Evolutionary conservation across 2,797 vertebrate genomes (phyloP).

Genomic region (Sphenodon punctatus): DNA sequence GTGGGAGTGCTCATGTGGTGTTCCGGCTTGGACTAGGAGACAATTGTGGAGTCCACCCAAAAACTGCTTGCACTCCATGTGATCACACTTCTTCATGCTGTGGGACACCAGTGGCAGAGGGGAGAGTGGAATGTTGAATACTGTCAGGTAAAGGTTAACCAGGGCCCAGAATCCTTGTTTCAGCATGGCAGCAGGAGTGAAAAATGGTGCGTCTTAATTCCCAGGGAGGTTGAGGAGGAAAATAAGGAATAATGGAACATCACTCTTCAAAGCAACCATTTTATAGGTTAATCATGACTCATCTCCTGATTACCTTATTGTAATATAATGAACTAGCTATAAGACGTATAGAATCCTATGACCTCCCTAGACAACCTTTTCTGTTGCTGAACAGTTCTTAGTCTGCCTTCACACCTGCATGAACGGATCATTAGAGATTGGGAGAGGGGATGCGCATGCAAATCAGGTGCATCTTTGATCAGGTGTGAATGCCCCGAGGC

Average conservation of each 20-base stretch:
- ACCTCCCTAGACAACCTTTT: too few species aligned
- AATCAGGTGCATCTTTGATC: too few species aligned
- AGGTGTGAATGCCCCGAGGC: too few species aligned
- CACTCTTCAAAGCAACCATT: neutral
- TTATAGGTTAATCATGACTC: neutral
- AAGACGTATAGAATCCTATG: too few species aligned
- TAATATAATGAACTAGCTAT: neutral
- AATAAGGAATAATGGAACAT: neutral
- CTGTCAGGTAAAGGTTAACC: neutral
- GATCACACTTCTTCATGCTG: neutral
- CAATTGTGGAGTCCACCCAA: neutral
- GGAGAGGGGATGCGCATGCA: too few species aligned
- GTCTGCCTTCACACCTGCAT: too few species aligned
- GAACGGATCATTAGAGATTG: too few species aligned
- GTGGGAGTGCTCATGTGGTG: neutral
- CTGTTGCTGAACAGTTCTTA: too few species aligned
- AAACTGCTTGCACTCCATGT: neutral
- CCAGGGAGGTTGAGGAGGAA: neutral
- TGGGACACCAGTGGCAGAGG: neutral
- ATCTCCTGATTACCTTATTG: neutral
- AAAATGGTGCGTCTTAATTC: neutral
- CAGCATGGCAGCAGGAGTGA: neutral
- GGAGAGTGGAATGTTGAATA: neutral
- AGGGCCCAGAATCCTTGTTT: neutral
- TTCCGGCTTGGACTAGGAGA: neutral